Base-by-base conservation (phyloP, 1,140 invertebrate species). In the Wasmannia auropunctata region DNA sequence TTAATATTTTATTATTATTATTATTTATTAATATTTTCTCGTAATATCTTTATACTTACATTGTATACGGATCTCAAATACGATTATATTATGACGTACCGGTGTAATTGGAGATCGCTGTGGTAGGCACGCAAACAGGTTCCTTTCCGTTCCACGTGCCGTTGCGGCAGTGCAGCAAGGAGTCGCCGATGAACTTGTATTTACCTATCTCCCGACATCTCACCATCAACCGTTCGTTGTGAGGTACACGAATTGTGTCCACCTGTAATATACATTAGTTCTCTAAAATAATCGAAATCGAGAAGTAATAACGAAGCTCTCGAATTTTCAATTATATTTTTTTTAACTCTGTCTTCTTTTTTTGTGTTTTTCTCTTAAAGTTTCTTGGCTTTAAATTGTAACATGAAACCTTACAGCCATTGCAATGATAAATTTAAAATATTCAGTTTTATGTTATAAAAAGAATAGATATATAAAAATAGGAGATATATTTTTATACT, bases 81-180 rank as follows among this genome's bases (percentile, higher is more conserved):
- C 10, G 19, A 49, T 46, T n/a, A 4, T 54, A 16, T 25, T 6
- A 34, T 7, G 34, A 93, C 91, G 93, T 95, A 98, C 97, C 97
- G 87, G 97, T 98, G 93, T 97, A 98, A 95, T 98, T 98, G 60
- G 97, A 98, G 63, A 98, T 95, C 2, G 97, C 93, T 1, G 97
- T 98, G 34, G 98, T 98, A 28, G 97, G 96, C 89, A 97, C 96
- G 93, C 98, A 98, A 76, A 96, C 96, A 3, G 98, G 98, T 90
- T 97, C 93, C 80, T 97, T 96, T 0, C 96, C 95, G 8, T 96
- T 96, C 98, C 98, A 98, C 31, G 96, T 95, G 0, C 98, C 98
- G 91, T 98, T 98, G 56, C 97, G 96, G 93, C 98, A 98, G 5
- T 96, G 95, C 2, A 97, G 94, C 83, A 95, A 93, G 19, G 96